phyloP scores from a whole-genome alignment of 92 coral and sea anemone species.

The Phenganax stokvisi region DNA sequence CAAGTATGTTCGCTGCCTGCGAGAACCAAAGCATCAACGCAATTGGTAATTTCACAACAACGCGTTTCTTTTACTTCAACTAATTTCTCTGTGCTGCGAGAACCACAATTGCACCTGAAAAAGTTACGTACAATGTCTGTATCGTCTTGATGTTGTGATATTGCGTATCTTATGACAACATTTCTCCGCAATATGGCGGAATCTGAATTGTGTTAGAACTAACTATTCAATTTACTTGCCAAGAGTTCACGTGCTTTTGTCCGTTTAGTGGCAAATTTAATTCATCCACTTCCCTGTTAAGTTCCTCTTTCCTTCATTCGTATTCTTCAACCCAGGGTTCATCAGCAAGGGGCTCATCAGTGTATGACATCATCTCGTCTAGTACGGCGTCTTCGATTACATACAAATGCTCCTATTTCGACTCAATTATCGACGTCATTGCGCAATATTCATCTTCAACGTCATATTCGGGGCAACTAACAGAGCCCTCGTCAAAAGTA shows the following conservation, averaged over 20 bases:
- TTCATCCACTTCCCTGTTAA: neutral
- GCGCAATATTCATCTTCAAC: neutral
- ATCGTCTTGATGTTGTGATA: too few relatives aligned
- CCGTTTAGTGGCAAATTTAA: neutral
- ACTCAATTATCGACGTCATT: neutral
- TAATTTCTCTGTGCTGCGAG: neutral
- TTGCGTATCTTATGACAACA: neutral
- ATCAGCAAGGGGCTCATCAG: neutral
- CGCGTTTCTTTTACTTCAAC: neutral
- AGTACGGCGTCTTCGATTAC: neutral
- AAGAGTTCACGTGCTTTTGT: neutral
- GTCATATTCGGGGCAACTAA: neutral
- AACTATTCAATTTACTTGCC: neutral
- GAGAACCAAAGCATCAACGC: neutral
- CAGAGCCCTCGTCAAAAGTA: neutral
- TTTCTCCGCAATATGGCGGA: neutral
- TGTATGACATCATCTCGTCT: neutral
- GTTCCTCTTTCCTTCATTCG: neutral
- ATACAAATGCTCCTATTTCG: neutral
- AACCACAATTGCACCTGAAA: constrained; percentile 1
- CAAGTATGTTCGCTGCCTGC: neutral
- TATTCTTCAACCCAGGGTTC: neutral
- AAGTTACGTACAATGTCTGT: neutral
- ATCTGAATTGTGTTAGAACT: neutral
- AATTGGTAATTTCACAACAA: neutral